Conservation (phyloP, 2,113 vertebrate genomes). For the Gambusia holbrooki region DNA sequence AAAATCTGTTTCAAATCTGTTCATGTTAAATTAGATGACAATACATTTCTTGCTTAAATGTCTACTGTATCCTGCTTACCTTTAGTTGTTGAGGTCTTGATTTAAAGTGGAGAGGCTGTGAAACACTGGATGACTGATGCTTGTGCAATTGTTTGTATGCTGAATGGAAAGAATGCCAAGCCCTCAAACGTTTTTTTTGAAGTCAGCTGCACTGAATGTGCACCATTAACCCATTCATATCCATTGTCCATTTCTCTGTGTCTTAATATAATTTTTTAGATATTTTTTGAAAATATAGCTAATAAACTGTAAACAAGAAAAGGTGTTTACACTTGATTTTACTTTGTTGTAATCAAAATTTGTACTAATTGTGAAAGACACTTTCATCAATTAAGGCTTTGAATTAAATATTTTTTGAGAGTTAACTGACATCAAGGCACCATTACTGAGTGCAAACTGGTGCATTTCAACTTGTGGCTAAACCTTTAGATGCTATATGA, state of each 20-base stretch:
- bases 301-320: no score
- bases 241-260: background rate
- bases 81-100: conserved; percentile 56
- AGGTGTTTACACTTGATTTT: no score
- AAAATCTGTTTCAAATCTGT: background rate
- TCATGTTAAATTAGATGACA: background rate
- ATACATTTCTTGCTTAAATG: background rate
- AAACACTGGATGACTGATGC: conserved; percentile 59
- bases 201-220: conserved; percentile 40
- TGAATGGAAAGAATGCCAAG: conserved; percentile 60
- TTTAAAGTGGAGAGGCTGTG: conserved; percentile 40
- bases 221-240: conserved; percentile 77
- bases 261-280: background rate
- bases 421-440: conserved; percentile 49
- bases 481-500: background rate
- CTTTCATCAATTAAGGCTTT: background rate
- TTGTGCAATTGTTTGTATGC: conserved; percentile 70
- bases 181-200: conserved; percentile 35
- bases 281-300: no score
- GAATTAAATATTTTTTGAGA: conserved; percentile 33
- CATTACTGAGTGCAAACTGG: conserved; percentile 37
- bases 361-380: background rate
- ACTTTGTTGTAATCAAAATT: background rate
- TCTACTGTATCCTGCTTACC: conserved; percentile 56
- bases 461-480: background rate